These are phyloP conservation scores for Cheilosia soror DNA, from an alignment of 2,888 invertebrate genomes.

Conservation along the genomic window DNA sequence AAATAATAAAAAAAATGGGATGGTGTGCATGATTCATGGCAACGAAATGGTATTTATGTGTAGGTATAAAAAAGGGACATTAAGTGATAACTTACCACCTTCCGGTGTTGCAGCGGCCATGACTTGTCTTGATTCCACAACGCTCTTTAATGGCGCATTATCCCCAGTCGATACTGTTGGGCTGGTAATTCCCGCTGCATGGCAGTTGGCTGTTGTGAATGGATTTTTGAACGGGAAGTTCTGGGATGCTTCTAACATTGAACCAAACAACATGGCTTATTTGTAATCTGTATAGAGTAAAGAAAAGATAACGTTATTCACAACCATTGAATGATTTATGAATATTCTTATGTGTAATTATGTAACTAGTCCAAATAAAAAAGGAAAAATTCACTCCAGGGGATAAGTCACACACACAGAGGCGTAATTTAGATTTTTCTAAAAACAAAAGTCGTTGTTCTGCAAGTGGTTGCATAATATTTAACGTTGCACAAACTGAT, in stretches of 20 bases:
- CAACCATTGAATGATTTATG: neutral
- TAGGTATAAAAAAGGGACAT: neutral
- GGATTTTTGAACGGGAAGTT: conserved; percentile 87
- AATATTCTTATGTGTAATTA: conserved; percentile 28
- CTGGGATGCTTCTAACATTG: conserved; percentile 86
- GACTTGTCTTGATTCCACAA: conserved; percentile 80
- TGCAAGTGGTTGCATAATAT: conserved; percentile 36
- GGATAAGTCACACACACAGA: neutral
- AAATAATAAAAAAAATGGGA: too few species aligned
- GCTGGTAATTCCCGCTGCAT: conserved; percentile 80
- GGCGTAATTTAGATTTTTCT: neutral
- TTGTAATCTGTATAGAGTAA: conserved; percentile 20
- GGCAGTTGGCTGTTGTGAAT: conserved; percentile 86
- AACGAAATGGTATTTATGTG: too few species aligned
- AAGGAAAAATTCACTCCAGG: neutral
- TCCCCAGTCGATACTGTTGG: conserved; percentile 71
- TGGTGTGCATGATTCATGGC: too few species aligned
- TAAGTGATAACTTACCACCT: conserved; percentile 79
- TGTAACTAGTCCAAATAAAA: too few species aligned
- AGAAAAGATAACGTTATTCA: neutral
- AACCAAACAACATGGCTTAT: conserved; percentile 85
- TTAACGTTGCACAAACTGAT: neutral
- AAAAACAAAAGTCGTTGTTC: neutral
- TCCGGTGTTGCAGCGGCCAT: conserved; percentile 81
- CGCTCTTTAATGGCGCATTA: conserved; percentile 56